A percentile compares a stretch with the other conserved stretches of the same genome.
phyloP scores from a whole-genome alignment of 1,140 invertebrate genomes.

The Lepidurus apus region DNA sequence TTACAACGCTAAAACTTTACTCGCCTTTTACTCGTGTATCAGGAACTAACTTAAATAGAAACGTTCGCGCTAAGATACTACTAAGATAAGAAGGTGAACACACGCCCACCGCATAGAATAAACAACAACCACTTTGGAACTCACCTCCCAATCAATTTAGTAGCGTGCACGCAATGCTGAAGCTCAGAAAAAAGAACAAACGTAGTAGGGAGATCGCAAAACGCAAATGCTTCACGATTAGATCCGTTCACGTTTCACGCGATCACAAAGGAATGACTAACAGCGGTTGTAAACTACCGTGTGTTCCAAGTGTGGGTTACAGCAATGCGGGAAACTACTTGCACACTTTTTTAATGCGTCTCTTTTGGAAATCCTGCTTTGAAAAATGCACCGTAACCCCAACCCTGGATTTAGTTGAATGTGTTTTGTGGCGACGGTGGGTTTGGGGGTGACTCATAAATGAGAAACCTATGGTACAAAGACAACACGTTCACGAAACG shows the following conservation, averaged over 20 bases:
- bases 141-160: too few relatives aligned
- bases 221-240: background rate
- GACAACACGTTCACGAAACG: background rate
- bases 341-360: background rate
- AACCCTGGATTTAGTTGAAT: background rate
- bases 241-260: background rate
- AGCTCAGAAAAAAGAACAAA: too few relatives aligned
- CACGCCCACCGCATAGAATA: too few relatives aligned
- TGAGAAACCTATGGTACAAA: slow-evolving; percentile 1
- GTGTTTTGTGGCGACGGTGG: background rate
- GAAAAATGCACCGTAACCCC: background rate
- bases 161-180: too few relatives aligned
- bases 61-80: too few relatives aligned
- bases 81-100: too few relatives aligned
- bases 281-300: background rate
- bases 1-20: background rate
- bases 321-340: background rate
- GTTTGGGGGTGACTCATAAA: background rate
- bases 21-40: background rate
- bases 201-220: background rate
- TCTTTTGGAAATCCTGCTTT: background rate
- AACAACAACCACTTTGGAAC: too few relatives aligned
- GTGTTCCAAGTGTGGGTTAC: background rate
- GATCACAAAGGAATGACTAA: slow-evolving; percentile 22
- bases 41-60: too few relatives aligned